Evolutionary conservation across 2,888 invertebrate species (phyloP).

Genomic region (Sphaeridia pumilis): DNA sequence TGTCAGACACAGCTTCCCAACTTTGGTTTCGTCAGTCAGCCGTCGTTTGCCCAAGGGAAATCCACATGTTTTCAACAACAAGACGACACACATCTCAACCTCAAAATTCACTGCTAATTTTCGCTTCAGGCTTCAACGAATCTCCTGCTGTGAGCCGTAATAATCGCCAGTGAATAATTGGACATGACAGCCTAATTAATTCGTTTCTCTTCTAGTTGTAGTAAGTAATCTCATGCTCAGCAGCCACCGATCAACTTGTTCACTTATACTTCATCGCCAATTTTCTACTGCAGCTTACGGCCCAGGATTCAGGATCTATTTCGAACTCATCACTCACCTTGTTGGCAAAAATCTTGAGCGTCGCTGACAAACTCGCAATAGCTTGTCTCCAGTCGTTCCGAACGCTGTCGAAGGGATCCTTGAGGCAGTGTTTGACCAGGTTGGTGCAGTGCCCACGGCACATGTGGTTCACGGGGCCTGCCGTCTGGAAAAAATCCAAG

Average conservation of each 20-base stretch:
- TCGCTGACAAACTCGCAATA: constrained; percentile 8
- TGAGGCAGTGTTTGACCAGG: constrained; percentile 5
- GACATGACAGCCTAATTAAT: background rate
- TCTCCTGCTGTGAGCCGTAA: background rate
- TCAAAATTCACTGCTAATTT: too few species aligned
- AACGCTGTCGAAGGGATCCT: constrained; percentile 7
- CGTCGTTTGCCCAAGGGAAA: too few species aligned
- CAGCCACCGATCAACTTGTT: too few species aligned
- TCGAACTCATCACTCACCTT: constrained; percentile 6
- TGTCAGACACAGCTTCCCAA: too few species aligned
- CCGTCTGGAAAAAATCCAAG: constrained; percentile 2
- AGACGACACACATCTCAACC: too few species aligned
- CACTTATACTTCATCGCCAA: background rate
- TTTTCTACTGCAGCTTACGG: background rate
- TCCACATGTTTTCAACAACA: too few species aligned
- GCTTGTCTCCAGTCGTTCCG: constrained; percentile 14
- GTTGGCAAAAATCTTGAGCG: constrained; percentile 4
- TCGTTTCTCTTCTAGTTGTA: too few species aligned
- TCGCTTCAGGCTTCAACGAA: background rate
- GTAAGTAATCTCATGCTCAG: too few species aligned
- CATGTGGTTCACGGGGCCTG: constrained; percentile 5
- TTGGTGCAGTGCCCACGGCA: constrained; percentile 8
- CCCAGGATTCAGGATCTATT: background rate
- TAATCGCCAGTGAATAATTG: background rate
- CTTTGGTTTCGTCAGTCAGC: too few species aligned